Base-by-base conservation (phyloP, 35 echinoderm and acorn worm genomes). In the Apostichopus japonicus region DNA sequence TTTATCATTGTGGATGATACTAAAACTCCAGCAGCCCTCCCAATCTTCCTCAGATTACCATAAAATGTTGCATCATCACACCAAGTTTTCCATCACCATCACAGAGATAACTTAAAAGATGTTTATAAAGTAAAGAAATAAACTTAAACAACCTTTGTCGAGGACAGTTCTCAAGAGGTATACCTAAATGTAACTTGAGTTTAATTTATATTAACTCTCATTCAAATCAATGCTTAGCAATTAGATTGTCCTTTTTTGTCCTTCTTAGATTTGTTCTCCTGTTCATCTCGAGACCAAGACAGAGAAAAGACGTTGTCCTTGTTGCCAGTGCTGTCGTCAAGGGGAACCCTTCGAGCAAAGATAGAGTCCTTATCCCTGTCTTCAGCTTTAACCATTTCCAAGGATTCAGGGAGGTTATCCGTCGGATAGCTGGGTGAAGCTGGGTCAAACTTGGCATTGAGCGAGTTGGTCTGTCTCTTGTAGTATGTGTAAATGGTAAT, bases 311-410 rank as follows among this genome's bases (percentile, higher is more conserved):
- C 90, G 72, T 91, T 91, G 51, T 91, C 72, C 24, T 24, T 77
- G 72, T 91, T 91, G 6, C 90, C 90, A 15, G 90, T 91, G 90
- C 25, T 91, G 72, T 91, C 90, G 23, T 91, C 90, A 9, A 91
- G 72, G n/a, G 90, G 90, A 56, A 91, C 58, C 72, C 72, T 91
- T 51, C 70, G 16, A 21, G 90, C 90, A 24, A 91, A 91, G n/a
- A 53, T 79, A 52, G 51, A 56, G 51, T 56, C 72, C 72, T n/a
- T 54, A 53, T 58, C 76, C 8, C 15, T 51, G 9, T 58, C 63
- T 79, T 77, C 11, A 19, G 72, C 15, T 51, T 58, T 77, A 22
- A 79, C 76, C 90, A 91, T 91, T 53, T 78, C 44, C 15, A 91
- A 58, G 13, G 44, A 9, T 53, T 91, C 90, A 4, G 90, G 90